Percentiles rank a stretch among this genome's conserved stretches.
Conservation (phyloP, 1,140 invertebrate genomes). For the Calephelis nemesis region DNA sequence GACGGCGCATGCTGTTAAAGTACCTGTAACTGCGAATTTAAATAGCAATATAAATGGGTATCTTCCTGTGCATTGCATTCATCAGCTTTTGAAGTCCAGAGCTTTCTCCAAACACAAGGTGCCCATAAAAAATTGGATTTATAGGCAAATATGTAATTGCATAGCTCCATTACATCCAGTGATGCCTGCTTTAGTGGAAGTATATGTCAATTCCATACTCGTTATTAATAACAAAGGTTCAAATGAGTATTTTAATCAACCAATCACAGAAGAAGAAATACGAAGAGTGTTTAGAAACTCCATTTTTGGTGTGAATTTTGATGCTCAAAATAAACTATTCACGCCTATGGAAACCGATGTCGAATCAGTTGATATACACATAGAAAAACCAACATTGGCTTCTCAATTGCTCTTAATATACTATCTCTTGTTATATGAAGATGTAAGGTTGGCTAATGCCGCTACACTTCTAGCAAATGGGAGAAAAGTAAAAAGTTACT, state of each 20-base stretch:
- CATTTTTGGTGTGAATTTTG: constrained; percentile 85
- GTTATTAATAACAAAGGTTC: constrained; percentile 86
- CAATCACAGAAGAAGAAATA: constrained; percentile 95
- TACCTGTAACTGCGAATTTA: constrained; percentile 94
- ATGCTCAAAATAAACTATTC: constrained; percentile 78
- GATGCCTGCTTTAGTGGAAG: constrained; percentile 95
- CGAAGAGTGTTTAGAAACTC: constrained; percentile 90
- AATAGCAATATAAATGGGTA: constrained; percentile 95
- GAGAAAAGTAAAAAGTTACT: constrained; percentile 92
- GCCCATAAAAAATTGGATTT: constrained; percentile 97
- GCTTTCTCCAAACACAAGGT: constrained; percentile 98
- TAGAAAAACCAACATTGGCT: constrained; percentile 86
- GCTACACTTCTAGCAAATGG: constrained; percentile 84
- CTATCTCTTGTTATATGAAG: constrained; percentile 96
- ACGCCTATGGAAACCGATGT: constrained; percentile 77
- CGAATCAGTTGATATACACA: constrained; percentile 78
- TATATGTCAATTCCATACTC: constrained; percentile 96
- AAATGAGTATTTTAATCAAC: constrained; percentile 91
- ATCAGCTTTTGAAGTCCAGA: constrained; percentile 95
- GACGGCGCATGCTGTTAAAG: constrained; percentile 96
- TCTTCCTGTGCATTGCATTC: constrained; percentile 97
- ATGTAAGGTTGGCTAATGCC: constrained; percentile 90
- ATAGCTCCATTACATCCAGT: constrained; percentile 94
- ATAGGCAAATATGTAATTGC: constrained; percentile 93
- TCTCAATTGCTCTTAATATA: constrained; percentile 95